Evolutionary conservation across 2,797 vertebrate species (phyloP).

Genomic region (Lindbergichthys nudifrons): DNA sequence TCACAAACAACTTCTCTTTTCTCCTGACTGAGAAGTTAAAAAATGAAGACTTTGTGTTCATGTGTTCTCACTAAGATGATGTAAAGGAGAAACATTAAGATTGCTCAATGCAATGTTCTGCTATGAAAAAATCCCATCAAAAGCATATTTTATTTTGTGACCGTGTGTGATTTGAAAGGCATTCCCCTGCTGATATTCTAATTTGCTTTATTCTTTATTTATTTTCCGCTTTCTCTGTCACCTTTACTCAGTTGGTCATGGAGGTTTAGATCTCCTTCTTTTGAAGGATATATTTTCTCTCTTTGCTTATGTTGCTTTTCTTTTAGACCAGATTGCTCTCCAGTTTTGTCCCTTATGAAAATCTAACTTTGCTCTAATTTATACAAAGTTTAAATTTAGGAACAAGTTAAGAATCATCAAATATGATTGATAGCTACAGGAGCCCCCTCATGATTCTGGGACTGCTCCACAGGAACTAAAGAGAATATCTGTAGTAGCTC

Average conservation of each 20-base stretch:
- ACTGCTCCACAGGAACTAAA: constrained; percentile 19
- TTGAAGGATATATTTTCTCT: constrained; percentile 27
- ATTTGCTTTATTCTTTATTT: constrained; percentile 76
- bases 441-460: background rate
- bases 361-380: constrained; percentile 33
- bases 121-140: constrained; percentile 60
- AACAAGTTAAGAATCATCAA: constrained; percentile 25
- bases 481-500: constrained; percentile 37
- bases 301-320: constrained; percentile 14
- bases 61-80: constrained; percentile 60
- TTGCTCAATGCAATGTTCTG: constrained; percentile 66
- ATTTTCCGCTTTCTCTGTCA: constrained; percentile 64
- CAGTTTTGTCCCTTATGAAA: constrained; percentile 15
- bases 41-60: constrained; percentile 64
- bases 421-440: constrained; percentile 31
- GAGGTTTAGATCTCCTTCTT: constrained; percentile 52
- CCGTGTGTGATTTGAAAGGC: constrained; percentile 69
- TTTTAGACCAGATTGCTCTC: constrained; percentile 30
- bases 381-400: constrained; percentile 22
- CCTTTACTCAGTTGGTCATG: constrained; percentile 45
- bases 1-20: constrained; percentile 58
- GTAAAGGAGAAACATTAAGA: constrained; percentile 59
- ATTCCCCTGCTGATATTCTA: constrained; percentile 62
- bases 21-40: constrained; percentile 47
- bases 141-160: constrained; percentile 64